Percentiles rank a stretch among this genome's conserved stretches.
These are phyloP conservation scores for Sus scrofa DNA, from an alignment of 2,113 vertebrate species.

Conservation along the genomic window DNA sequence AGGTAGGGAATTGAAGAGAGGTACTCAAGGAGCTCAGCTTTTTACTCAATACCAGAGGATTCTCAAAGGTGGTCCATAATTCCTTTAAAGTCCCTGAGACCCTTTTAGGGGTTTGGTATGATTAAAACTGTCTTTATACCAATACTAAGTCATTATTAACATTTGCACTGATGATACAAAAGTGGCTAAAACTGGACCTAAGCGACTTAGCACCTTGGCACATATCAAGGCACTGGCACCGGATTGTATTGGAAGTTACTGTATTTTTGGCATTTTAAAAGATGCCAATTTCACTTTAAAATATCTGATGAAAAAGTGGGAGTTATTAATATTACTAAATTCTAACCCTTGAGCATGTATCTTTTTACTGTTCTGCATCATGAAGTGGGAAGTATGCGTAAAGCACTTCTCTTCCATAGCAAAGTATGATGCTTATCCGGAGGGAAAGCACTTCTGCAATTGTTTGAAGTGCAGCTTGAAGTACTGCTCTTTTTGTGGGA, in stretches of 20 bases:
- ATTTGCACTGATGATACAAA: neutral
- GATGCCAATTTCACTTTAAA: constrained; percentile 3
- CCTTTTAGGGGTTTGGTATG: neutral
- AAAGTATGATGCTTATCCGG: neutral
- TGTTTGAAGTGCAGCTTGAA: neutral
- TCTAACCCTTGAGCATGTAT: neutral
- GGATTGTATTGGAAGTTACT: neutral
- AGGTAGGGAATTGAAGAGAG: neutral
- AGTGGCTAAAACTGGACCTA: neutral
- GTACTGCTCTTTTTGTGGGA: neutral
- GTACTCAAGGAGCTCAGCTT: neutral
- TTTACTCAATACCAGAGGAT: neutral
- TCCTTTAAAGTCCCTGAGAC: neutral
- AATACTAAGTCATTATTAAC: neutral
- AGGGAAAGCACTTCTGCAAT: neutral
- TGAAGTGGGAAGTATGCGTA: neutral
- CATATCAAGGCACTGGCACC: neutral
- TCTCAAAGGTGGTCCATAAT: neutral
- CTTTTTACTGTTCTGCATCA: neutral
- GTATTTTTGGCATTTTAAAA: constrained; percentile 4
- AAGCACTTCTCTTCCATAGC: neutral
- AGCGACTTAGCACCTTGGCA: neutral
- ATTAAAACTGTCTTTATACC: neutral
- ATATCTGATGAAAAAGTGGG: neutral
- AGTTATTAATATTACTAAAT: constrained; percentile 1